Percentiles rank a stretch among this genome's conserved stretches.
Conservation (phyloP, 2,888 invertebrate genomes). For the Microchrysa polita region DNA sequence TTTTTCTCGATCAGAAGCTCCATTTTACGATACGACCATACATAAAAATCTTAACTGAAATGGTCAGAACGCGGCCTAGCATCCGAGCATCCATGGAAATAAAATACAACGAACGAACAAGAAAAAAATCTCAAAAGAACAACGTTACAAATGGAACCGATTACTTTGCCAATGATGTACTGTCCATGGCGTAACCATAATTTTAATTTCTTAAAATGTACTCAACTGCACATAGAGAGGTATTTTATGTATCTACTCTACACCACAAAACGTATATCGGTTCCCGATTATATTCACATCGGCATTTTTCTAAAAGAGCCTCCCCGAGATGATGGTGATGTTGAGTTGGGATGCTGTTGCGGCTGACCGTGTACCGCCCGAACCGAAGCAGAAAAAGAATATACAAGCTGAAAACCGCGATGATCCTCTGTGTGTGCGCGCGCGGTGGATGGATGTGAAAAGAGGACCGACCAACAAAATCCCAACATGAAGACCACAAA, state of each 20-base stretch:
- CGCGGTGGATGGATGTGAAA: not conserved
- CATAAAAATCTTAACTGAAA: slow-evolving; percentile 23
- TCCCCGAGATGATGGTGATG: no score
- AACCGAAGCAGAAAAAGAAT: not conserved
- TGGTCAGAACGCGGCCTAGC: no score
- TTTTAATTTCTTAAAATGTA: slow-evolving; percentile 36
- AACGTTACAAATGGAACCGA: slow-evolving; percentile 29
- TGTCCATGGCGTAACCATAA: slow-evolving; percentile 34
- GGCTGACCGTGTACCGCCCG: not conserved
- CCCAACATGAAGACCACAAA: not conserved
- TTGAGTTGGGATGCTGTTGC: no score
- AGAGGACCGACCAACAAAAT: slow-evolving; percentile 1
- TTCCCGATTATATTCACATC: not conserved
- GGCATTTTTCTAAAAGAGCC: slow-evolving; percentile 9
- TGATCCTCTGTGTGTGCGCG: not conserved
- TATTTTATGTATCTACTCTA: slow-evolving; percentile 16
- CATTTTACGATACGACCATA: slow-evolving; percentile 28
- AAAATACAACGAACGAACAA: no score
- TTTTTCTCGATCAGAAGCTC: slow-evolving; percentile 35
- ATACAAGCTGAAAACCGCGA: no score
- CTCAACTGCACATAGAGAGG: not conserved
- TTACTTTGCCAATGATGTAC: slow-evolving; percentile 37
- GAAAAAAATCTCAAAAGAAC: not conserved
- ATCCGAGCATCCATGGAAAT: no score
- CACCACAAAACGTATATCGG: not conserved